phyloP scores from a whole-genome alignment of 2,888 invertebrate species.

The Dasysyrphus albostriatus region DNA sequence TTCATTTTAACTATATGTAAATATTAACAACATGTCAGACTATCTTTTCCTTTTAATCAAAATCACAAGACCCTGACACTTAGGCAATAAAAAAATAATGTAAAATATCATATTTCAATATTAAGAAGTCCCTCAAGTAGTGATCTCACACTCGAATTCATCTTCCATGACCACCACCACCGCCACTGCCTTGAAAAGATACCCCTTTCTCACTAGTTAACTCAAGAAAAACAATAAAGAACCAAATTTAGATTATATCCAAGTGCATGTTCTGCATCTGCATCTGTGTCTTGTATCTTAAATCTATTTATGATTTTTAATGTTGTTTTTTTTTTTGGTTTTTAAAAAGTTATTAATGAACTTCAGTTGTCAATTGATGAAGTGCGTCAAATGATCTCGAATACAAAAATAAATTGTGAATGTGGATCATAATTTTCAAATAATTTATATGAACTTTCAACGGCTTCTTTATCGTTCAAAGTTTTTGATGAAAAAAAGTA shows the following conservation, averaged over 20 bases:
- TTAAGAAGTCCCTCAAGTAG: slow-evolving; percentile 31
- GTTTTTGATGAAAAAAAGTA: background rate
- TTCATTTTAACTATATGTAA: background rate
- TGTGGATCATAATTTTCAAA: slow-evolving; percentile 47
- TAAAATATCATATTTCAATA: slow-evolving; percentile 66
- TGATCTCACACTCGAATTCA: slow-evolving; percentile 42
- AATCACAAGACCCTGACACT: slow-evolving; percentile 72
- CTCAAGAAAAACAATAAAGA: slow-evolving; percentile 66
- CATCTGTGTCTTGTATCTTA: slow-evolving; percentile 48
- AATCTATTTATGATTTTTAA: slow-evolving; percentile 38
- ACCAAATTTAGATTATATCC: slow-evolving; percentile 73
- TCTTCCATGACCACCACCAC: slow-evolving; percentile 29
- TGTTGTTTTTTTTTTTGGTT: slow-evolving; percentile 6
- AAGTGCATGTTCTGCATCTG: slow-evolving; percentile 52
- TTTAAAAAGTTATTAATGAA: slow-evolving; percentile 59
- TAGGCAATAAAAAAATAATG: slow-evolving; percentile 17
- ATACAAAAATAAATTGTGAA: slow-evolving; percentile 16
- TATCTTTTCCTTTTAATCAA: slow-evolving; percentile 59
- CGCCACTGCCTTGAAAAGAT: background rate
- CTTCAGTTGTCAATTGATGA: slow-evolving; percentile 68
- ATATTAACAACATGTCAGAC: background rate
- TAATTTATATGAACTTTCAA: slow-evolving; percentile 45
- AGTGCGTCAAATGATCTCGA: slow-evolving; percentile 27
- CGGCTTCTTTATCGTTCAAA: slow-evolving; percentile 10
- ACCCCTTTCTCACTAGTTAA: slow-evolving; percentile 45